Evolutionary conservation across 1,140 invertebrate genomes (phyloP), one percentile per base, ranked within the genome.

Genomic region (Pseudomyrmex concolor): DNA sequence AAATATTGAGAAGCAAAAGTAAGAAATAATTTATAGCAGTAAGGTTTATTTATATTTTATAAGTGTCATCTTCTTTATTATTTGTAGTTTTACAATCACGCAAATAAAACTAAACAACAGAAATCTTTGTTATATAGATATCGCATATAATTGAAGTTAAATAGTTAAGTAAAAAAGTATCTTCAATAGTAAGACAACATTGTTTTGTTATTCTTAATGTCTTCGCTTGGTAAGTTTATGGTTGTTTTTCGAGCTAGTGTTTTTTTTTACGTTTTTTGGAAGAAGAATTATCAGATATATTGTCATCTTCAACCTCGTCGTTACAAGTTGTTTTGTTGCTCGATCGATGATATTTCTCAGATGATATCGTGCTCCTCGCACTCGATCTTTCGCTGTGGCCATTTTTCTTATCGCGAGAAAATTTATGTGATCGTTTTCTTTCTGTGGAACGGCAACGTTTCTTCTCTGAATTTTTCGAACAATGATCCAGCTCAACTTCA

Each of bases 401-500:
- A 25, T 51, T 2, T 43, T 54, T 63, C 51, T 54, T 83, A n/a
- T 85, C 83, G 4, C 25, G 66, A 8, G 62, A 34, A 0, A 19
- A 77, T 77, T 19, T 70, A 12, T 80, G 68, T 34, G 77, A 72
- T 51, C 22, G 51, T 25, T 74, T 22, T 10, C 22, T 64, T 1
- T 89, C 82, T 2, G 83, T 72, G 3, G 62, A 68, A 62, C 59
- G 55, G 12, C 62, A 62, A 34, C 59, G 74, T 2, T 83, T 81
- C 15, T 55, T 88, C 1, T 91, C 83, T 0, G 2, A 45, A 9
- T 66, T 80, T 43, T 68, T 73, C 5, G 59, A 59, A 12, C 64
- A 70, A 19, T 70, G 25, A 0, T 70, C 86, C 3, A 70, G 76
- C 67, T 94, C 94, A 0, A 80, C 63, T 84, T 97, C 96, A 0